Evolutionary conservation across 1,140 invertebrate genomes (phyloP).

Genomic region (Cotesia typhae): DNA sequence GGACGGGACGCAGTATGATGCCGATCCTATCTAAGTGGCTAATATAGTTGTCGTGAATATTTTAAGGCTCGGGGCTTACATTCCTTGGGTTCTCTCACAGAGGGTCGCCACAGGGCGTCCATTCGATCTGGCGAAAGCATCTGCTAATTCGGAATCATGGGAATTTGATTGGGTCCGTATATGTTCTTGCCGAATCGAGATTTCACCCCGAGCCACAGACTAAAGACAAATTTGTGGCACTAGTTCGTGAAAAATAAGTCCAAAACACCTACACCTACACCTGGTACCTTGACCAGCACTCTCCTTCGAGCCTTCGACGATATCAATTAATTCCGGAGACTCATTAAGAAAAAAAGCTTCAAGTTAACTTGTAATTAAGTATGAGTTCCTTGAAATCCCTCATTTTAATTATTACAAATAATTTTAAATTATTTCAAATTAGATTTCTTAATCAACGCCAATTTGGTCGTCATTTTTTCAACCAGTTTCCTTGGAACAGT

Average conservation of each 20-base stretch:
- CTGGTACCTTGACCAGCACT: slow-evolving; percentile 33
- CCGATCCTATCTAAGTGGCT: slow-evolving; percentile 65
- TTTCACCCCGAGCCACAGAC: not conserved
- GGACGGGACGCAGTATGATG: slow-evolving; percentile 61
- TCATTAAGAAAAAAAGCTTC: slow-evolving; percentile 51
- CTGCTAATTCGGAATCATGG: slow-evolving; percentile 68
- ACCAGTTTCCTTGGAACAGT: no score
- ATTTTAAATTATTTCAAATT: no score
- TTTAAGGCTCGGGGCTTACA: slow-evolving; percentile 56
- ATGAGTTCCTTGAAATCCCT: no score
- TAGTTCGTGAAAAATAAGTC: slow-evolving; percentile 14
- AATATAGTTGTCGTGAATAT: slow-evolving; percentile 68
- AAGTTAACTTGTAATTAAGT: slow-evolving; percentile 55
- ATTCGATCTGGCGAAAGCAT: slow-evolving; percentile 66
- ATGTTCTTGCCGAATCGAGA: not conserved
- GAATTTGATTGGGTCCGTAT: slow-evolving; percentile 61
- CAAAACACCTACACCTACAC: slow-evolving; percentile 17
- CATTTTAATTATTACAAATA: no score
- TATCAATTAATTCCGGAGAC: slow-evolving; percentile 56
- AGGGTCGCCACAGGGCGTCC: slow-evolving; percentile 61
- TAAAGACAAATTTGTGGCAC: slow-evolving; percentile 17
- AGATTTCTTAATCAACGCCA: no score
- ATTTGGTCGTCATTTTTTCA: no score
- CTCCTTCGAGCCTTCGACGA: slow-evolving; percentile 17
- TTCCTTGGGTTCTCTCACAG: slow-evolving; percentile 57